Base-by-base conservation (phyloP, 2,797 vertebrate genomes). In the Centroberyx gerrardi region DNA sequence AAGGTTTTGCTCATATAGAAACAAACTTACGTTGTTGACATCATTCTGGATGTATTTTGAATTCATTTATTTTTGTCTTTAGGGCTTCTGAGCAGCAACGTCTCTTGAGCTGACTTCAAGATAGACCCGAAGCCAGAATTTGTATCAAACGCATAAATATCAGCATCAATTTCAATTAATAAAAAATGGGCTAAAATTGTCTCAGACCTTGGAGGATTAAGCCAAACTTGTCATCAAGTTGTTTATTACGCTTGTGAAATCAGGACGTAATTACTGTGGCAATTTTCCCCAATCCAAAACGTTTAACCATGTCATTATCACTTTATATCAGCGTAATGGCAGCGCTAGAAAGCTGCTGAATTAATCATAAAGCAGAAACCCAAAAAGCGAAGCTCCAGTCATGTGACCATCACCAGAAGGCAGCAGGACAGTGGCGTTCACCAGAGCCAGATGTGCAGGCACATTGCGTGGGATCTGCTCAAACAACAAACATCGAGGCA, bases 371-470 rank as follows among this genome's bases (percentile, higher is more conserved):
- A 81, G 52, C 13, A 33, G 29, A 38, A 49, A 13, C 27, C 9
- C 2, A 56, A 29, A 40, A 33, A 68, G n/a, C 29, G 46, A 71
- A 83, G 27, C 29, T 73, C 6, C 48, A 67, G 64, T 81, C 75
- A 54, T 68, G 68, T 17, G 2, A 72, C 33, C 2, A 8, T 55
- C 1, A 48, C 58, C 48, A 44, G 48, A 10, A 73, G 61, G 42
- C 71, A 78, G 56, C 68, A 42, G 68, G 54, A 69, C 74, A 46
- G 80, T 68, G 74, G 72, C 74, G 56, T 15, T 53, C 74, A 87
- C 53, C 44, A 74, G 52, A 81, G 59, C 61, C 87, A 91, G 86
- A 93, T 90, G 88, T 89, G 56, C 58, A 67, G 51, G 63, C 68
- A 70, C 81, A 68, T 87, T 1, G 71, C 68, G 68, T 78, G 72